These are phyloP conservation scores for Amphiprion percula DNA, from an alignment of 2,113 vertebrate genomes.

Conservation along the genomic window DNA sequence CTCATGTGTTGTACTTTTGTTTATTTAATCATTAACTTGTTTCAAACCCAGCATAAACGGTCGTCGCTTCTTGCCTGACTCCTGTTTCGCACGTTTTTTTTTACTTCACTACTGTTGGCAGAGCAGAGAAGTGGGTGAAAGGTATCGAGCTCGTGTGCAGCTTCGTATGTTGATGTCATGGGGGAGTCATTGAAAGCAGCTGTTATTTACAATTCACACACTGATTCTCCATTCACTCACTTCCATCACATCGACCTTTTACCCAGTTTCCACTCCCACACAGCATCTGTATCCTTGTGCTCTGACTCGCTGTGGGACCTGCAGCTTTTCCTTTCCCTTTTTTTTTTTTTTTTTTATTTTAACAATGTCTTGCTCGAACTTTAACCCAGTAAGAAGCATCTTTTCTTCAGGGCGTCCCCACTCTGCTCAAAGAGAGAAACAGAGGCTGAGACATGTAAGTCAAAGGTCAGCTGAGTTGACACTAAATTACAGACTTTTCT, in stretches of 20 bases:
- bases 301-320: conserved; percentile 9
- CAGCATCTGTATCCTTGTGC: conserved; percentile 49
- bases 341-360: not conserved
- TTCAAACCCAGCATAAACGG: too few relatives aligned
- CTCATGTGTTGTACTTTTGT: too few relatives aligned
- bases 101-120: conserved; percentile 18
- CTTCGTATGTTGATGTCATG: conserved; percentile 43
- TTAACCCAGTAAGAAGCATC: conserved; percentile 68
- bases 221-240: conserved; percentile 40
- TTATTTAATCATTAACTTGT: too few relatives aligned
- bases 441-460: not conserved
- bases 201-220: conserved; percentile 59
- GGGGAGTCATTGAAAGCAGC: conserved; percentile 53
- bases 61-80: not conserved
- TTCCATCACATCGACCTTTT: conserved; percentile 68
- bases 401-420: conserved; percentile 25
- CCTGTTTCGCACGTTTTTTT: not conserved
- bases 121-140: conserved; percentile 68
- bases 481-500: not conserved
- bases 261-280: conserved; percentile 67
- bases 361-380: conserved; percentile 63
- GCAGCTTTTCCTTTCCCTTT: not conserved
- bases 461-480: conserved; percentile 21
- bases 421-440: conserved; percentile 30
- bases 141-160: conserved; percentile 14